phyloP scores from a whole-genome alignment of 2,888 invertebrate species.

The Hetaerina titia region DNA sequence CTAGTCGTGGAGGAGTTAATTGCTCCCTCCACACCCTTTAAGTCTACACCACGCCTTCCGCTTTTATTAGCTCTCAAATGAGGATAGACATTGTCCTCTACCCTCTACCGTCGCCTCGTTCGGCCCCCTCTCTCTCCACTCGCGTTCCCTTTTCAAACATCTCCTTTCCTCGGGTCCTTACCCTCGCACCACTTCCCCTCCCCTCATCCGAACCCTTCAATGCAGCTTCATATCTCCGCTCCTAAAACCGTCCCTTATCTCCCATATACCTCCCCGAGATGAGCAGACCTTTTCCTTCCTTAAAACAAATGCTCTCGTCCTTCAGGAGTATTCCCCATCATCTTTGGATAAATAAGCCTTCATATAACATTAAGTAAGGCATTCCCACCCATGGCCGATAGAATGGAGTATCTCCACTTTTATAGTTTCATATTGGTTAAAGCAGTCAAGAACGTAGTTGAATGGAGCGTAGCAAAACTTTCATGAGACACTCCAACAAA shows the following conservation, averaged over 20 bases:
- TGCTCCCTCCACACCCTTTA: conserved; percentile 61
- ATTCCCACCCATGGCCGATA: background rate
- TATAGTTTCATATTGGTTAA: no score
- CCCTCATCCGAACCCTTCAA: background rate
- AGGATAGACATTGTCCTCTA: conserved; percentile 60
- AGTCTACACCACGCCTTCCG: conserved; percentile 52
- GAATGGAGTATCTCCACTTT: no score
- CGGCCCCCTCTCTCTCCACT: background rate
- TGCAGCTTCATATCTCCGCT: conserved; percentile 32
- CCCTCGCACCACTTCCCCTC: background rate
- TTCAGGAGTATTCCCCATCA: background rate
- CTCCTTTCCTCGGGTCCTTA: background rate
- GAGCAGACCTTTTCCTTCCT: conserved; percentile 21
- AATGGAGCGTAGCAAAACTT: no score
- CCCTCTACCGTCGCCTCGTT: background rate
- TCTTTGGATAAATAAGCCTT: conserved; percentile 1
- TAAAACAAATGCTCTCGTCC: conserved; percentile 40
- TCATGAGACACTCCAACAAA: no score
- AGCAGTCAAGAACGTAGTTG: no score
- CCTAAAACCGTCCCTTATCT: conserved; percentile 55
- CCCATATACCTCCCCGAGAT: conserved; percentile 22
- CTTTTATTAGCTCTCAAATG: conserved; percentile 64
- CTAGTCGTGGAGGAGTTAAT: conserved; percentile 62
- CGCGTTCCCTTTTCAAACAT: conserved; percentile 36
- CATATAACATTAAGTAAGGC: background rate